A percentile compares a stretch with the other conserved stretches of the same genome.
Evolutionary conservation across 2,888 invertebrate species (phyloP).

Genomic region (Coleophora deauratella): DNA sequence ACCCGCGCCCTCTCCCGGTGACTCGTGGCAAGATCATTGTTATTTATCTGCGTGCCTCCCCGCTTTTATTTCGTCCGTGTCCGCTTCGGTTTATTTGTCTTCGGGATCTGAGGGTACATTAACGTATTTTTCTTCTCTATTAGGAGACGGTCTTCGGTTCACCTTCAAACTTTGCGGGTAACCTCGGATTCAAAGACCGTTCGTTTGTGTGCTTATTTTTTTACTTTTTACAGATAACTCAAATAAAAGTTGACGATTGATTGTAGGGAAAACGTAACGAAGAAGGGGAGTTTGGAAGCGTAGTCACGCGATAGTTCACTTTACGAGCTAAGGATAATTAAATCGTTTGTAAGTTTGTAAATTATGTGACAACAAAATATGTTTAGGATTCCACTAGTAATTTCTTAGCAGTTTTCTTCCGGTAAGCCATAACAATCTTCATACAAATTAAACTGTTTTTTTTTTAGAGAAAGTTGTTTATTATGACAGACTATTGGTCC

Average conservation of each 20-base stretch:
- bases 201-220: conserved; percentile 60
- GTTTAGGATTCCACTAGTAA: no score
- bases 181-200: conserved; percentile 47
- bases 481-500: no score
- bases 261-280: conserved; percentile 56
- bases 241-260: conserved; percentile 73
- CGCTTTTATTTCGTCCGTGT: conserved; percentile 67
- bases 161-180: conserved; percentile 64
- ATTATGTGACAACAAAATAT: no score
- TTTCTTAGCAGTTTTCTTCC: no score
- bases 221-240: conserved; percentile 54
- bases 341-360: no score
- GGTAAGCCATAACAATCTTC: no score
- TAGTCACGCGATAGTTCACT: conserved; percentile 34
- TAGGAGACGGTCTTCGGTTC: conserved; percentile 63
- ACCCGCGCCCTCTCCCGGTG: conserved; percentile 15
- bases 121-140: conserved; percentile 74
- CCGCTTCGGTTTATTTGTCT: conserved; percentile 69
- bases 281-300: conserved; percentile 39
- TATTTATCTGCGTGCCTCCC: conserved; percentile 63
- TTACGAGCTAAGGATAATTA: no score
- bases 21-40: conserved; percentile 58
- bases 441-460: no score
- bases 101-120: conserved; percentile 70
- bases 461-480: no score